These are phyloP conservation scores for Frieseomelitta varia DNA, from an alignment of 1,140 invertebrate genomes.

Conservation along the genomic window DNA sequence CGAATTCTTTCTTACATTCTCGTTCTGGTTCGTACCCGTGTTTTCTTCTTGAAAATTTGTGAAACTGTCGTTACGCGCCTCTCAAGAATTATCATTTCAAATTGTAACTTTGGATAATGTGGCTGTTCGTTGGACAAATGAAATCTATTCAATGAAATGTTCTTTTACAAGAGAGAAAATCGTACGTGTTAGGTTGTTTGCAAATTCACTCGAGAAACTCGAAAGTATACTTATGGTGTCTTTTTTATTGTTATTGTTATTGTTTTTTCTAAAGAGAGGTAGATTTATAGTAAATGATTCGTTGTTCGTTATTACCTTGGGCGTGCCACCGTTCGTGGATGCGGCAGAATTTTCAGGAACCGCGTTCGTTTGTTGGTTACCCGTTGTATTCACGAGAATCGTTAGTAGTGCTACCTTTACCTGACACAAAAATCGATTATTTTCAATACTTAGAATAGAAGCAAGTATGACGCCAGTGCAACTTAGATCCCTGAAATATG, in stretches of 20 bases:
- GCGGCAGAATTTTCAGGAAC: slow-evolving; percentile 43
- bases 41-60: background rate
- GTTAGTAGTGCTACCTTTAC: slow-evolving; percentile 49
- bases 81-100: no score
- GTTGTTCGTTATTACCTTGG: slow-evolving; percentile 38
- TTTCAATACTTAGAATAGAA: background rate
- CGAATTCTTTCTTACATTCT: background rate
- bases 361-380: slow-evolving; percentile 44
- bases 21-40: no score
- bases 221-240: no score
- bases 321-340: slow-evolving; percentile 41
- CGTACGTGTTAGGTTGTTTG: background rate
- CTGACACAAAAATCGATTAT: slow-evolving; percentile 31
- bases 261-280: background rate
- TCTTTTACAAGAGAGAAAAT: slow-evolving; percentile 23
- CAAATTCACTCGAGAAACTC: background rate
- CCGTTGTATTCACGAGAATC: slow-evolving; percentile 46
- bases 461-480: background rate
- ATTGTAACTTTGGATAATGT: no score
- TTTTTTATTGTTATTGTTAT: background rate
- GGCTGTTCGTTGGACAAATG: no score
- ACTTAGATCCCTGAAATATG: background rate
- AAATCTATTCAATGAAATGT: no score
- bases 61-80: no score
- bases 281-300: slow-evolving; percentile 15